Conservation (phyloP, 2,113 vertebrate species). For the Macquaria australasica region DNA sequence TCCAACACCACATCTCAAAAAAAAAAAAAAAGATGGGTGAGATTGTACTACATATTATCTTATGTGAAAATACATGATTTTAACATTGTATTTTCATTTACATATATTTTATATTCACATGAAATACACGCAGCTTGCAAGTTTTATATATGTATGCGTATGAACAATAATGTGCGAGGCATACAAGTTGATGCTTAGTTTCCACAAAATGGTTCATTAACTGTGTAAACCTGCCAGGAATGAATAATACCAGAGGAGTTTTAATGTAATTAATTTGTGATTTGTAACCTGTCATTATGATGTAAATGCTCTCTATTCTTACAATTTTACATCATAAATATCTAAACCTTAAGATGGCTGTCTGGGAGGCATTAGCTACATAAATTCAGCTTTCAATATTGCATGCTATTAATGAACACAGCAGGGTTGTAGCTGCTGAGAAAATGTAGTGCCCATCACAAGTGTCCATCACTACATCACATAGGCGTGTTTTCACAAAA, state of each 20-base stretch:
- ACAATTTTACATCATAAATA: not conserved
- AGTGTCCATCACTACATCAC: not conserved
- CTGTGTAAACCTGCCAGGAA: slow-evolving; percentile 7
- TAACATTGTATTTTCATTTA: no score
- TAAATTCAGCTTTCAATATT: not conserved
- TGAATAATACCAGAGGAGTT: not conserved
- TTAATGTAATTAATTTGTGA: slow-evolving; percentile 14
- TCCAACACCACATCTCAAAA: not conserved
- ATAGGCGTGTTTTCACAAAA: not conserved
- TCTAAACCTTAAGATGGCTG: not conserved
- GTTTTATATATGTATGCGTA: not conserved
- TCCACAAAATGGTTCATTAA: not conserved
- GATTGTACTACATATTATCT: not conserved
- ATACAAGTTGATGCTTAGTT: slow-evolving; percentile 6
- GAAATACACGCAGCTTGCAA: not conserved
- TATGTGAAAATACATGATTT: no score
- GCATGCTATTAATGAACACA: not conserved
- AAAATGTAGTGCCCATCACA: not conserved
- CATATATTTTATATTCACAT: slow-evolving; percentile 1
- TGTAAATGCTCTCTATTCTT: not conserved
- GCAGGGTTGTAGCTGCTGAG: not conserved
- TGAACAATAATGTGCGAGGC: not conserved
- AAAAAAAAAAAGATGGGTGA: not conserved
- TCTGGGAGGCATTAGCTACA: not conserved
- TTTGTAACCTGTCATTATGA: not conserved